Evolutionary conservation across 2,113 vertebrate genomes (phyloP), one percentile per base, ranked within the genome.

Genomic region (Lota lota): DNA sequence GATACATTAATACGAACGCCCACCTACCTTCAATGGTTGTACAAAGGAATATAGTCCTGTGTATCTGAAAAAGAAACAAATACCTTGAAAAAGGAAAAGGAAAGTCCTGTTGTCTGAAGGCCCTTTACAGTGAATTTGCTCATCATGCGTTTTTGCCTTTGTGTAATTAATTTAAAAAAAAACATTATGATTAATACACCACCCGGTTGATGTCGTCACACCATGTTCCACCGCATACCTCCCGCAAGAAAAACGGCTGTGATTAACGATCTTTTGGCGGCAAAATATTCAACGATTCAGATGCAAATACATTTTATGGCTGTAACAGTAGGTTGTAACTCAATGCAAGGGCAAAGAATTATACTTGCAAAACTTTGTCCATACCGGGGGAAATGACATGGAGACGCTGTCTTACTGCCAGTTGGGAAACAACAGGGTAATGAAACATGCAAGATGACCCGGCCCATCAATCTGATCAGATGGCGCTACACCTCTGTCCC

Each of bases 301-400:
- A 88, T 86, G 82, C 84, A 87, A 87, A 88, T 82, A 69, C 74
- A 22, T 66, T 50, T 64, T 69, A 75, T 66, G 69, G 74, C 76
- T 73, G 61, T 59, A 68, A 66, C 59, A n/a, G 50, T 66, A 77
- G 80, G 80, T 80, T 76, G 62, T 79, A 84, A 85, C 89, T 85
- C 77, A 80, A 73, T 79, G 82, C 88, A 85, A 90, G 86, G 84
- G 78, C 83, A 85, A 73, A 74, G 6, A 85, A 90, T 90, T 88
- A 85, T 84, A 90, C 88, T 90, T 88, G 89, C 87, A 88, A 89
- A 90, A 87, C 72, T 74, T 78, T 59, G 64, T 74, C 75, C 79
- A 75, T 73, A 72, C 69, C 61, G 68, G 67, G 67, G 63, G 61
- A 85, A 86, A 89, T 88, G 83, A 83, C 78, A 76, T 36, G 4